Percentiles rank a stretch among this genome's conserved stretches.
These are phyloP conservation scores for Rachycentron canadum DNA, from an alignment of 2,797 vertebrate species.

Conservation along the genomic window DNA sequence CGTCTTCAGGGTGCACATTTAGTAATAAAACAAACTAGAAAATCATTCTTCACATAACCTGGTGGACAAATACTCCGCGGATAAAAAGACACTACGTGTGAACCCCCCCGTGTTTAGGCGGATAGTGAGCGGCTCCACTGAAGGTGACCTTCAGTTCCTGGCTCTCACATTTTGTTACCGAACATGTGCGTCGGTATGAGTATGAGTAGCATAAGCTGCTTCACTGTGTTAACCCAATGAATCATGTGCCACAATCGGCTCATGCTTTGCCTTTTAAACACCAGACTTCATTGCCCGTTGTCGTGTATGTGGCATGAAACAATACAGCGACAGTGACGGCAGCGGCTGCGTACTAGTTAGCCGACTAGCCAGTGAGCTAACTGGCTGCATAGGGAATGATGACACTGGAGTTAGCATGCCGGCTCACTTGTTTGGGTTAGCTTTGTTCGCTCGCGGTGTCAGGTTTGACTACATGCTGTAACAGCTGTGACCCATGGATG, in stretches of 20 bases:
- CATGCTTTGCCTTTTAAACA: background rate
- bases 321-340: background rate
- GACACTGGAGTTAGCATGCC: slow-evolving; percentile 61
- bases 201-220: background rate
- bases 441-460: background rate
- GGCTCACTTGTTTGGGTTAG: slow-evolving; percentile 49
- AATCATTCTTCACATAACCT: accelerated
- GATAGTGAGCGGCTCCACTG: slow-evolving; percentile 80
- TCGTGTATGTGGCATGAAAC: background rate
- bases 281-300: accelerated
- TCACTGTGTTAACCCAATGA: background rate
- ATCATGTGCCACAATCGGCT: background rate
- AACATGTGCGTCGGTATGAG: slow-evolving; percentile 77
- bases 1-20: background rate
- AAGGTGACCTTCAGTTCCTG: slow-evolving; percentile 90
- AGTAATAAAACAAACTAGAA: accelerated
- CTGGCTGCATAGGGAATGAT: background rate
- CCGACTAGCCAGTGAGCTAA: slow-evolving; percentile 27
- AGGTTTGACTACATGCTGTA: background rate
- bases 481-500: background rate
- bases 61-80: accelerated
- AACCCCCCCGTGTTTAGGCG: slow-evolving; percentile 8
- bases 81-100: accelerated
- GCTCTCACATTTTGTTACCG: slow-evolving; percentile 53
- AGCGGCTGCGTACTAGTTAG: slow-evolving; percentile 32